Evolutionary conservation across 2,888 invertebrate genomes (phyloP), one percentile per base, ranked within the genome.

Genomic region (Harpalus rufipes): DNA sequence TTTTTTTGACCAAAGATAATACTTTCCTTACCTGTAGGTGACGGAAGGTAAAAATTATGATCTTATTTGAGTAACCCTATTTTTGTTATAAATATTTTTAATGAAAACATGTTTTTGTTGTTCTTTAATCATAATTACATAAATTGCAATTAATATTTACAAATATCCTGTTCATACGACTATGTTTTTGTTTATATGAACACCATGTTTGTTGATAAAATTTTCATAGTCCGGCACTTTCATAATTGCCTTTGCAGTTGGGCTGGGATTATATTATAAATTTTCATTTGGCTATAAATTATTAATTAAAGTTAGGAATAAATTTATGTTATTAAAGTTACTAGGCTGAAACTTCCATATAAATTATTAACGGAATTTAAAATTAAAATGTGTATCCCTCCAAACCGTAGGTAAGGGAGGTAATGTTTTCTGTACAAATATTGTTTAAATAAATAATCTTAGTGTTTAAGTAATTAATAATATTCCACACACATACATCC

Each of bases 281-380:
- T 63, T 63, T 25, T 63, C 25, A 18, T 25, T 25, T 16, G 7
- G 0, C 16, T 8, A 63, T 63, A 63, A 63, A 63, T 63, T 21
- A 25, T 25, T 63, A 18, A 63, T 25, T 63, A 25, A 63, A 63
- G 21, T 61, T 61, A 8, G 61, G 25, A 18, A 18, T 61, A 61
- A 61, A 61, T 16, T 18, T 63, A 12, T 63, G 25, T 18, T 63
- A 63, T 63, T 21, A 63, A 25, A 21, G 12, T 18, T 10, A 8
- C 25, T 8, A 12, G 63, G 10, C 10, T 21, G 25, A 63, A 63
- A 63, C 63, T 63, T 63, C 1, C 21, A 0, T 21, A 7, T 21
- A 63, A 61, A 63, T 32, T 63, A 21, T 63, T 63, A 63, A 63
- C 16, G 10, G 6, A 8, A 59, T 59, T 16, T 16, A 32, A 5